Evolutionary conservation across 2,888 invertebrate genomes (phyloP).

Genomic region (Hetaerina titia): DNA sequence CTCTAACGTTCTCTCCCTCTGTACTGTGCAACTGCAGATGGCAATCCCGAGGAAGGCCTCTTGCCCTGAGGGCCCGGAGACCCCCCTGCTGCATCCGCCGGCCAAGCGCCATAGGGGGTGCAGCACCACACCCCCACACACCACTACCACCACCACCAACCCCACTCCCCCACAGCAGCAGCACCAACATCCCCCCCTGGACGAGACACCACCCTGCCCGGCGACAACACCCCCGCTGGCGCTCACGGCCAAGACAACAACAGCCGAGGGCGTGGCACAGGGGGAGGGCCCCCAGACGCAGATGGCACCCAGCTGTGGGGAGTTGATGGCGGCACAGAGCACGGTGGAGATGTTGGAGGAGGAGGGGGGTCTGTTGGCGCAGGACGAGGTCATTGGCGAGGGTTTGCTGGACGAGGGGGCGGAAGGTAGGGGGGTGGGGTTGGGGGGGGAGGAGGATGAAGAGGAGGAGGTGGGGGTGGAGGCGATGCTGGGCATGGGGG

Average conservation of each 20-base stretch:
- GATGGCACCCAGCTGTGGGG: background rate
- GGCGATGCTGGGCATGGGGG: background rate
- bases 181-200: background rate
- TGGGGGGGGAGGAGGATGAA: background rate
- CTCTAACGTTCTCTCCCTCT: too few species aligned
- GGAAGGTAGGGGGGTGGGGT: background rate
- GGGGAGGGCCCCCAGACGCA: background rate
- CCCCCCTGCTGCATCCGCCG: conserved; percentile 67
- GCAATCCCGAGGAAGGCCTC: conserved; percentile 49
- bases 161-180: background rate
- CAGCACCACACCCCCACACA: conserved; percentile 69
- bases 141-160: conserved; percentile 68
- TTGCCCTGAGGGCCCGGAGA: background rate
- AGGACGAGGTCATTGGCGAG: background rate
- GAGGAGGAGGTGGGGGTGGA: background rate
- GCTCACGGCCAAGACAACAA: conserved; percentile 47
- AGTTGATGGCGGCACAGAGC: background rate
- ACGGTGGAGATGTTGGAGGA: background rate
- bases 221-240: conserved; percentile 68
- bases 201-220: background rate
- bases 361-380: background rate
- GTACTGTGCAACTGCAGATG: background rate
- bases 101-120: conserved; percentile 70
- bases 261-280: background rate
- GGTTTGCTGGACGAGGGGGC: background rate